Evolutionary conservation across 2,888 invertebrate genomes (phyloP), one percentile per base, ranked within the genome.

Genomic region (Catonia carolina): DNA sequence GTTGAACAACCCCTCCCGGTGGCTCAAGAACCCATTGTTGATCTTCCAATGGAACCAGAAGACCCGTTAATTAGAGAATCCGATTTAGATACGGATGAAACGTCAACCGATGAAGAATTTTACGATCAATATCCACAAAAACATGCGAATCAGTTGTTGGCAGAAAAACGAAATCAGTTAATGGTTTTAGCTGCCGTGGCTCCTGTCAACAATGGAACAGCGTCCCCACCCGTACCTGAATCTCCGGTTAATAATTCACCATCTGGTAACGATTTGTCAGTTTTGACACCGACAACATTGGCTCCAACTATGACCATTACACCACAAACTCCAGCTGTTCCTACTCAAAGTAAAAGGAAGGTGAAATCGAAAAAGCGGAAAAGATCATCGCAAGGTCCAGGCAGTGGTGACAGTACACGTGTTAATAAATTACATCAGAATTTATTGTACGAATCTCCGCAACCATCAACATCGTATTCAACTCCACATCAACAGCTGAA

Each of bases 21-120:
- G 3, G 37, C 23, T 23, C 77, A 77, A 64, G 75, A 74, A 20
- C 62, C 65, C 12, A 56, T 64, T 2, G 62, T 63, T 18, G 62
- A 62, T 2, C 74, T 74, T 15, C 69, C 74, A 14, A 41, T 62
- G 51, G 69, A 77, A 17, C 75, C 76, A 33, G 75, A 76, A 65
- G 84, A 85, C 64, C 77, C 80, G 1, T 74, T 82, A 1, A 82
- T 89, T 60, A 78, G 81, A 33, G 92, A 92, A 73, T 86, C 89
- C 0, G 91, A 92, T 72, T 76, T 91, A 51, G 89, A 90, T 65
- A 91, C 91, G 0, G 84, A 86, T 14, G 86, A 90, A 71, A 85
- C 88, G 49, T 88, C 88, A 62, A 89, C 89, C 0, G 90, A 90
- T 70, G 90, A 90, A 74, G 90, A 90, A 65, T 90, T 90, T 71